Base-by-base conservation (phyloP, 2,797 vertebrate species). In the Neosalanx taihuensis region DNA sequence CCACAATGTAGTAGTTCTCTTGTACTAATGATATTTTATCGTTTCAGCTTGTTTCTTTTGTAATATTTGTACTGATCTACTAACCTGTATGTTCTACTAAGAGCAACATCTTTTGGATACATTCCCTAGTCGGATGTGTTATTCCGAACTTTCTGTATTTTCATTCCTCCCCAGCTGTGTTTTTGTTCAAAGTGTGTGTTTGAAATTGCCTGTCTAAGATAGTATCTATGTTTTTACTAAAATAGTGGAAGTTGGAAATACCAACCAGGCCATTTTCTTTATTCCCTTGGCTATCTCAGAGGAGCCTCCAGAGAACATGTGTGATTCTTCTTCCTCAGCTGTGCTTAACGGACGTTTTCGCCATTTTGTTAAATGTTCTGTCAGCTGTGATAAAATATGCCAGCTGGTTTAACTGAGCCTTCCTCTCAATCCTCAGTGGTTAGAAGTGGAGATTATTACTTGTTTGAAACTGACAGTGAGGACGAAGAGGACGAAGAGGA, bases 391-490 rank as follows among this genome's bases (percentile, higher is more conserved):
- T 17, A 57, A 9, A 68, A 31, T 64, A 46, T 2, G 13, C 29
- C 12, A 37, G 64, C 3, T 6, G 68, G 3, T 41, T 26, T 86
- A 80, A 85, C 78, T 41, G 6, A 57, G 17, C 69, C 77, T 67
- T 64, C 29, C 79, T 26, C 62, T 91, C 53, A 71, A 75, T 81
- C 85, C 89, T 89, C 92, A 99, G 98, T 99, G 97, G 96, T 99
- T 87, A 97, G 96, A 90, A 99, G 97, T 91, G 98, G 98, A 91
- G 97, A 99, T 93, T 99, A 99, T 95, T 99, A 99, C 93, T 95
- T 99, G 84, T 99, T 99, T 97, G 98, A 99, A 92, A 98, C 97
- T 85, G 98, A 99, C 83, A 99, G 98, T 75, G 98, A 98, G 92
- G 98, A 99, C 51, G 97, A 99, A 70, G 97, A 98, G 67, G 92